These are phyloP conservation scores for Hippocampus guttulatus DNA, from an alignment of 2,113 vertebrate genomes.

Conservation along the genomic window DNA sequence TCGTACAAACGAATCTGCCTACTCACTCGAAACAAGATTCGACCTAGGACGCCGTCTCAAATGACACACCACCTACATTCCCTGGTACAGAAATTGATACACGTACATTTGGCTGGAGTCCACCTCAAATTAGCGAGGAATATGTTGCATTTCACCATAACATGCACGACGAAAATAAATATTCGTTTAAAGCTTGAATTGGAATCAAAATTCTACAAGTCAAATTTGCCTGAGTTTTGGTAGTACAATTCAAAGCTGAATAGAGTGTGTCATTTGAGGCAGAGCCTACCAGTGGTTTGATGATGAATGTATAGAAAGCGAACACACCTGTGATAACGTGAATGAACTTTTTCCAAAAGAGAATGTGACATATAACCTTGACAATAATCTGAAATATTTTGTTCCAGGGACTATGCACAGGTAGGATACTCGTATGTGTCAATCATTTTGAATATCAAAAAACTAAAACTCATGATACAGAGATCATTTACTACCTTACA, in stretches of 20 bases:
- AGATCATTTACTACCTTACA: neutral
- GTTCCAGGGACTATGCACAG: neutral
- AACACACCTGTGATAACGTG: neutral
- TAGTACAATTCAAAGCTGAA: conserved; percentile 27
- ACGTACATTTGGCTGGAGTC: neutral
- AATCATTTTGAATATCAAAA: too few species aligned
- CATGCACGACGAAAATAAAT: conserved; percentile 18
- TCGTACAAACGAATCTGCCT: conserved; percentile 25
- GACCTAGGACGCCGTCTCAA: conserved; percentile 44
- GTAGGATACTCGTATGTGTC: too few species aligned
- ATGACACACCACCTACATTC: conserved; percentile 39
- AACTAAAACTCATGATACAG: too few species aligned
- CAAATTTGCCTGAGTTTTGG: conserved; percentile 39
- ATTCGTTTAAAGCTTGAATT: neutral
- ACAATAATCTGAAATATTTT: neutral
- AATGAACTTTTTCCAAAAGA: neutral
- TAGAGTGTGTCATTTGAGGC: conserved; percentile 46
- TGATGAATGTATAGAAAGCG: neutral
- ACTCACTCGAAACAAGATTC: conserved; percentile 20
- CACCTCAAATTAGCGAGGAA: neutral
- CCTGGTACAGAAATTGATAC: conserved; percentile 22
- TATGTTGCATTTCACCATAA: conserved; percentile 1
- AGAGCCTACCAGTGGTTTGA: neutral
- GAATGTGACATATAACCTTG: neutral
- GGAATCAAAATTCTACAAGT: neutral